Base-by-base conservation (phyloP, 2,113 vertebrate genomes). In the Albula glossodonta region DNA sequence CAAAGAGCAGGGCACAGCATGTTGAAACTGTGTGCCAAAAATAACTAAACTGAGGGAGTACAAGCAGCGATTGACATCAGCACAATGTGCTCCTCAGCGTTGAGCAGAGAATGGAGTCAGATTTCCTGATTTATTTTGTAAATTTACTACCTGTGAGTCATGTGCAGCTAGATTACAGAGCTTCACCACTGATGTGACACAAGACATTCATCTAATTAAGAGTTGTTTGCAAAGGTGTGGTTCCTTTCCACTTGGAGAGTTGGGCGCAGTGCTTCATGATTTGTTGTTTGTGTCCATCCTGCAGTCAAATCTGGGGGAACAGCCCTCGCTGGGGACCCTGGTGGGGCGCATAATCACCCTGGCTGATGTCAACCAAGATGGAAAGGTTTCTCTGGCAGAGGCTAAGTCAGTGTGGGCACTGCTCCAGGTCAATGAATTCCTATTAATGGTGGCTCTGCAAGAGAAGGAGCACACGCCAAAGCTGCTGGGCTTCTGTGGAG, bases 381-480 rank as follows among this genome's bases (percentile, higher is more conserved):
- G 95, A 41, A 96, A 97, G 83, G 96, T 99, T 82, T 99, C 98
- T 9, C 92, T 99, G 74, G 98, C 98, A 0, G 98, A 99, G 90
- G 98, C 98, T 79, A 99, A 97, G 91, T 98, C 98, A 0, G 95
- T 98, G 87, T 99, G 98, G 98, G 97, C 98, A 0, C 94, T 99
- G 22, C 96, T 99, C 17, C 97, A 98, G 90, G 96, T 96, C 84
- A 97, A 96, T 0, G 98, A 99, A 90, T 97, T 99, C 86, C 96
- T 99, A 2, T 95, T 99, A 90, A 97, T 97, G 94, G 94, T 99
- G 88, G 97, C 96, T 11, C 90, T 98, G 87, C 97, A 97, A 0
- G 97, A 97, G 89, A 97, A 96, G 83, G 98, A 97, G 85, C 98
- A 99, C 83, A 96, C 97, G 0, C 93, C 97, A 1, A 96, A 95